Percentiles rank a stretch among this genome's conserved stretches.
Conservation (phyloP, 2,888 invertebrate genomes). For the Eilema depressum region DNA sequence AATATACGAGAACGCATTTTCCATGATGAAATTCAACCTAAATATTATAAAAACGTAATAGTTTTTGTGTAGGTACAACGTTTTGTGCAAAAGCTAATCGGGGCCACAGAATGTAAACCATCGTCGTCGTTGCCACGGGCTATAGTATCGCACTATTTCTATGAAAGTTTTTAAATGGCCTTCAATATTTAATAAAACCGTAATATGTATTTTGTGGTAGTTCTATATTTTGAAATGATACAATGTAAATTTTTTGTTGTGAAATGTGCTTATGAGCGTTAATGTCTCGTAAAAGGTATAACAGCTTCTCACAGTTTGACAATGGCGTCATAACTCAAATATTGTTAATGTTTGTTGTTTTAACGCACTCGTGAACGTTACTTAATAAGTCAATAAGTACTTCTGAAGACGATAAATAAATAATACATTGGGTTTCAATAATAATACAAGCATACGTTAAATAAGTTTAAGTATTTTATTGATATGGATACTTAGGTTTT, state of each 20-base stretch:
- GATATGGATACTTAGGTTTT: too few species aligned
- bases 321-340: neutral
- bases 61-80: constrained; percentile 55
- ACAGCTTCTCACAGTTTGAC: constrained; percentile 9
- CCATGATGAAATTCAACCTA: constrained; percentile 42
- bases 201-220: constrained; percentile 31
- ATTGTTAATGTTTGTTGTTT: neutral
- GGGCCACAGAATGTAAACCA: neutral
- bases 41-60: constrained; percentile 65
- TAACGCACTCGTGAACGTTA: neutral
- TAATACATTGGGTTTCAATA: too few species aligned
- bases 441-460: too few species aligned
- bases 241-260: constrained; percentile 34
- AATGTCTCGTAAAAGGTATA: constrained; percentile 5
- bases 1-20: neutral
- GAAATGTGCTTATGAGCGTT: constrained; percentile 19
- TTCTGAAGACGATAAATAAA: too few species aligned
- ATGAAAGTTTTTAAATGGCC: constrained; percentile 74
- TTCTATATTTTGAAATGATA: constrained; percentile 25
- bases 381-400: too few species aligned
- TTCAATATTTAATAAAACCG: constrained; percentile 45
- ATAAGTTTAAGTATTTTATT: too few species aligned
- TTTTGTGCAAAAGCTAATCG: constrained; percentile 48
- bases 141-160: constrained; percentile 69
- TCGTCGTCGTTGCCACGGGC: constrained; percentile 41